Evolutionary conservation across 2,888 invertebrate genomes (phyloP), one percentile per base, ranked within the genome.

Genomic region (Hydriomena furcata): DNA sequence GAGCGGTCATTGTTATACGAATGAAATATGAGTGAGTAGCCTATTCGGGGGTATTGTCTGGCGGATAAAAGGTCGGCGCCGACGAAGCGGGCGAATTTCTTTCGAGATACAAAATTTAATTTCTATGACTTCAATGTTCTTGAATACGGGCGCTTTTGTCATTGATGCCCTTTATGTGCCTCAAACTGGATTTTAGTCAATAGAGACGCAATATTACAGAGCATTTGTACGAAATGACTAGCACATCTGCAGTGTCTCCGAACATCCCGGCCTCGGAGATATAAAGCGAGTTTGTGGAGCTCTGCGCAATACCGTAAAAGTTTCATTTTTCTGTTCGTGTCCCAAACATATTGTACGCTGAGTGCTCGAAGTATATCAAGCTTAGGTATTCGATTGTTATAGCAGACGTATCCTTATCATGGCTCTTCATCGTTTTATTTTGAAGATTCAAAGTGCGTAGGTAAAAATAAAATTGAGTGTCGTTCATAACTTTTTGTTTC

Each of bases 1-100:
- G 63, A 75, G 62, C 63, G 73, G 74, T 76, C 79, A 80, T 83
- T 84, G 79, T 84, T 77, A 73, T 77, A 73, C 63, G 73, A 70
- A 80, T 79, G 80, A 84, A 84, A 84, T 83, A 85, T 83, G 81
- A 80, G 77, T 74, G 71, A 75, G 75, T 74, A 70, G 75, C 72
- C 49, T 74, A 69, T 76, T 76, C 65, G 71, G 63, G 58, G 62
- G 72, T 65, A 82, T 85, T 84, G 85, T 86, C 71, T 79, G 80
- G 58, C 56, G 65, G 66, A 80, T 76, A 82, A 84, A 80, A 68
- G 67, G 65, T 55, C 65, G 69, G 65, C 66, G 73, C 65, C 71
- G 65, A 61, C 63, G 60, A 55, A 68, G 61, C 69, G 65, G 73
- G 62, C 65, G 63, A 78, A 78, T 77, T 79, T 75, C 73, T 76